Conservation (phyloP, 2,113 vertebrate genomes). For the Takifugu bimaculatus region DNA sequence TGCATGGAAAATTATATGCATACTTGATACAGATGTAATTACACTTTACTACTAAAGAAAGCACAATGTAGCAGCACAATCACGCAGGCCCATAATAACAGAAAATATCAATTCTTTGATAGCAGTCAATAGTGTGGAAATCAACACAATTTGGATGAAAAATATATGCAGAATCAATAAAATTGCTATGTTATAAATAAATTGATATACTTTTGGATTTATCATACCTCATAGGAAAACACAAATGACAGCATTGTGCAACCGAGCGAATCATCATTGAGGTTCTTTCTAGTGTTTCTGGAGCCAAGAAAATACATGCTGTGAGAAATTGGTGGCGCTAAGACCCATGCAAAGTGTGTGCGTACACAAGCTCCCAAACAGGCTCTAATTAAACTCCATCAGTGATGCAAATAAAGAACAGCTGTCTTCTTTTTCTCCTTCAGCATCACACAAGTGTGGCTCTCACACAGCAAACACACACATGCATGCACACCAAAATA, state of each 20-base stretch:
- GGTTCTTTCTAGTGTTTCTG: conserved; percentile 40
- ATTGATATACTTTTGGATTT: not conserved
- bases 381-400: conserved; percentile 68
- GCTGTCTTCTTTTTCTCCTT: conserved; percentile 54
- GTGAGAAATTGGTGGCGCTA: conserved; percentile 31
- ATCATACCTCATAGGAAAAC: not conserved
- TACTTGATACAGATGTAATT: too few species aligned
- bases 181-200: not conserved
- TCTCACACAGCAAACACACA: conserved; percentile 34
- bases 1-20: not conserved
- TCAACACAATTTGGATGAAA: not conserved
- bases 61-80: too few species aligned
- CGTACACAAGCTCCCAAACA: conserved; percentile 15
- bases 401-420: conserved; percentile 62
- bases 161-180: not conserved
- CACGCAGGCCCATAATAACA: too few species aligned
- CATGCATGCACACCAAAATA: conserved; percentile 15
- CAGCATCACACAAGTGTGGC: conserved; percentile 38
- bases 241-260: not conserved
- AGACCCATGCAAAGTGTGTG: conserved; percentile 2
- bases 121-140: too few species aligned
- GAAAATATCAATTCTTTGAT: too few species aligned
- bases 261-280: conserved; percentile 4
- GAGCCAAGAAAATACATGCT: conserved; percentile 42
- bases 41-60: too few species aligned